Evolutionary conservation across 1,140 invertebrate genomes (phyloP).

Genomic region (Diorhabda carinulata): DNA sequence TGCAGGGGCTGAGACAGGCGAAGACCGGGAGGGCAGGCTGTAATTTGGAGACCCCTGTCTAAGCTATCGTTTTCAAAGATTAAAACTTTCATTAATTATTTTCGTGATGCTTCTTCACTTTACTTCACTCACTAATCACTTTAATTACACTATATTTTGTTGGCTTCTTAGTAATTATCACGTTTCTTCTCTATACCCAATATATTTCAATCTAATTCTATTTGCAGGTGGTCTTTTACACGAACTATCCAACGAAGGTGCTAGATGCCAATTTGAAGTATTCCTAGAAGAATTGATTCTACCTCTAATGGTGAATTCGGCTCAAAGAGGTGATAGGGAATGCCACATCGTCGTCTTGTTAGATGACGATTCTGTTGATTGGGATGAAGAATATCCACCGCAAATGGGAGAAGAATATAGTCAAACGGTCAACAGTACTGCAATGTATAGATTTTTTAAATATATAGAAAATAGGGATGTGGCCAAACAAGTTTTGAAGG

Average conservation of each 20-base stretch:
- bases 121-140: too few relatives aligned
- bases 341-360: slow-evolving; percentile 93
- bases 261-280: slow-evolving; percentile 91
- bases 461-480: slow-evolving; percentile 99
- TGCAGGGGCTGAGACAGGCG: too few relatives aligned
- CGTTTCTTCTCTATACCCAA: too few relatives aligned
- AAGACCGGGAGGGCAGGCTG: too few relatives aligned
- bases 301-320: slow-evolving; percentile 93
- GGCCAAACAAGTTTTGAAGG: slow-evolving; percentile 97
- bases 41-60: too few relatives aligned
- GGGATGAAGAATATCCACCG: slow-evolving; percentile 98
- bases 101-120: too few relatives aligned
- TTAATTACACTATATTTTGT: too few relatives aligned
- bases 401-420: slow-evolving; percentile 98
- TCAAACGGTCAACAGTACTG: slow-evolving; percentile 87
- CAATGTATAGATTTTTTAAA: slow-evolving; percentile 97
- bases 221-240: slow-evolving; percentile 85
- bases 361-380: slow-evolving; percentile 95
- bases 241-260: slow-evolving; percentile 98
- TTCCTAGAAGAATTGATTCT: slow-evolving; percentile 95
- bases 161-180: too few relatives aligned
- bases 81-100: too few relatives aligned
- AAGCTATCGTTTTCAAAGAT: too few relatives aligned
- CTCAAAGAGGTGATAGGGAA: slow-evolving; percentile 83
- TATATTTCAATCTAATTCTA: too few relatives aligned